These are phyloP conservation scores for Aptenodytes patagonicus DNA, from an alignment of 2,113 vertebrate species.

Conservation along the genomic window DNA sequence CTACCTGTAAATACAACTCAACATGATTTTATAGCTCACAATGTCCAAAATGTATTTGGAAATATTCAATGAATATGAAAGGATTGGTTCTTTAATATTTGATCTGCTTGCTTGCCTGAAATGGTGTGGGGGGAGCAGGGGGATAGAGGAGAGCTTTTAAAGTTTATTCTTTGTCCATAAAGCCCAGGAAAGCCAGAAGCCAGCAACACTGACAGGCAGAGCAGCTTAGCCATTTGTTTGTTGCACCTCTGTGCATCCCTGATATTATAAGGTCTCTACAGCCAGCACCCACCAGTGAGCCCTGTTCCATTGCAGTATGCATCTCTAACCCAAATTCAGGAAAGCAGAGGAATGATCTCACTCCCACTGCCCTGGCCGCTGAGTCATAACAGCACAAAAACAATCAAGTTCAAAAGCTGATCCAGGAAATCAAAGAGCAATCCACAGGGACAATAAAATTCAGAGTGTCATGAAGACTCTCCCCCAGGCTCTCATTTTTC, in stretches of 20 bases:
- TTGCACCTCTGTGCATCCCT: neutral
- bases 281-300: neutral
- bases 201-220: neutral
- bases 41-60: neutral
- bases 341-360: neutral
- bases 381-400: neutral
- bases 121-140: accelerated
- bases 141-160: neutral
- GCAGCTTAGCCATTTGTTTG: neutral
- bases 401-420: neutral
- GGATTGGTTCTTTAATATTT: neutral
- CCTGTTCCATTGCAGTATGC: neutral
- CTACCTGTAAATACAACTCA: neutral
- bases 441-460: neutral
- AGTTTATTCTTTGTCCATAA: neutral
- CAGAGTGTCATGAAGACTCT: neutral
- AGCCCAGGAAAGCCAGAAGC: neutral
- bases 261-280: neutral
- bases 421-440: neutral
- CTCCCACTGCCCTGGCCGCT: neutral
- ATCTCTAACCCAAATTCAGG: neutral
- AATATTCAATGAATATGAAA: neutral
- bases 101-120: neutral
- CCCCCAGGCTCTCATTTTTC: neutral
- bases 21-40: neutral